Base-by-base conservation (phyloP, 2,797 vertebrate species). In the Phylloscopus collybita region DNA sequence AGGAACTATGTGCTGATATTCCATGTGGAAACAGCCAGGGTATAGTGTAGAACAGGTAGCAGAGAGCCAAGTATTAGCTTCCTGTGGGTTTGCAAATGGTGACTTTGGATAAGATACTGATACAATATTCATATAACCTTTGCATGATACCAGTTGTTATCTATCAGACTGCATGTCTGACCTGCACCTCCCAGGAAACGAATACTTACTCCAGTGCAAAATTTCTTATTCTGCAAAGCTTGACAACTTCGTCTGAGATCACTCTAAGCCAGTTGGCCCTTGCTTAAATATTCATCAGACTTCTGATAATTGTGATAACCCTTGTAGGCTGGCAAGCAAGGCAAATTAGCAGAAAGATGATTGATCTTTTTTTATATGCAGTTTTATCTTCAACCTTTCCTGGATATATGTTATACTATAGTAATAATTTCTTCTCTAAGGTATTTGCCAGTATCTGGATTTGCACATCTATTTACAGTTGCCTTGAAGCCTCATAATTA, bases 401-500 rank as follows among this genome's bases (percentile, higher is more conserved):
- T 96, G 92, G 94, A 96, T 97, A 95, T 71, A 94, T 94, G 96
- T 97, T 92, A 87, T 80, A 96, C 97, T 88, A 86, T 83, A 97
- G 97, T 96, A 95, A 98, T 98, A 98, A 98, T 98, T 97, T 96
- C 97, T 98, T 98, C 97, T 98, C 94, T 66, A 90, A 97, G 98
- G 97, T 98, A 97, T 98, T 98, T 97, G 97, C 97, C 91, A 78
- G 96, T 96, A 94, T 97, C 76, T 92, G 96, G 97, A 98, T 97
- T 97, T 97, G 97, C 98, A 97, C 98, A 97, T 98, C 98, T 98
- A 98, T 98, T 98, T 98, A 98, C 97, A 84, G 96, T 97, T 98
- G 98, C 98, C 98, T 98, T 75, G 96, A 95, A 98, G 98, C 98
- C 91, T 97, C 97, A 98, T 98, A 98, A 98, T 98, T 98, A 98